phyloP scores from a whole-genome alignment of 2,113 vertebrate species.

The Chroicocephalus ridibundus region DNA sequence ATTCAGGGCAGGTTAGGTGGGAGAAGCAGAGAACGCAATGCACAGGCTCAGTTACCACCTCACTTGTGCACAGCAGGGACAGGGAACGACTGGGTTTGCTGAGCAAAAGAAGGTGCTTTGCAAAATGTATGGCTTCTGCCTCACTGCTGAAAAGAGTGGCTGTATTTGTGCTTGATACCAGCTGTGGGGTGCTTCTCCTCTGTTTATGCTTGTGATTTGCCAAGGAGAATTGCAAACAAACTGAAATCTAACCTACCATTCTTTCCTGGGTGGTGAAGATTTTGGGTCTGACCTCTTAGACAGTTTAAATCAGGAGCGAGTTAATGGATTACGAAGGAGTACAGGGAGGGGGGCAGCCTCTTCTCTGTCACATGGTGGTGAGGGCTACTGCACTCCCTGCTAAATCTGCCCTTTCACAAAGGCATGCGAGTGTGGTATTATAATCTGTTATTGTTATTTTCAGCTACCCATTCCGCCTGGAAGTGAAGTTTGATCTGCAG shows the following conservation, averaged over 20 bases:
- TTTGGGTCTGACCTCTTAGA: not conserved
- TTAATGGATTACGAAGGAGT: not conserved
- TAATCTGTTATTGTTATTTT: conserved; percentile 16
- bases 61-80: not conserved
- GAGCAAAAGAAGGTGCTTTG: not conserved
- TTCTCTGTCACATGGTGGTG: not conserved
- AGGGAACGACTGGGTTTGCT: not conserved
- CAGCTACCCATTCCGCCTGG: not conserved
- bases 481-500: not conserved
- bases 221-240: not conserved
- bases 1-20: not conserved
- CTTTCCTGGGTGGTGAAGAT: not conserved
- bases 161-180: not conserved
- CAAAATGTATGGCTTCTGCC: not conserved
- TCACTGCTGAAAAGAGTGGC: not conserved
- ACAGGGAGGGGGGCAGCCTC: not conserved
- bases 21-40: not conserved
- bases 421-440: not conserved
- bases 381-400: not conserved
- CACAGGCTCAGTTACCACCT: not conserved
- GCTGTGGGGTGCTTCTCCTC: not conserved
- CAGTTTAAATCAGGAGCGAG: not conserved
- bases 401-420: conserved; percentile 23
- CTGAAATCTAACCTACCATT: not conserved
- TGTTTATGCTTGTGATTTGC: not conserved